Conservation (phyloP, 2,888 invertebrate species). For the Linnaemya vulpina region DNA sequence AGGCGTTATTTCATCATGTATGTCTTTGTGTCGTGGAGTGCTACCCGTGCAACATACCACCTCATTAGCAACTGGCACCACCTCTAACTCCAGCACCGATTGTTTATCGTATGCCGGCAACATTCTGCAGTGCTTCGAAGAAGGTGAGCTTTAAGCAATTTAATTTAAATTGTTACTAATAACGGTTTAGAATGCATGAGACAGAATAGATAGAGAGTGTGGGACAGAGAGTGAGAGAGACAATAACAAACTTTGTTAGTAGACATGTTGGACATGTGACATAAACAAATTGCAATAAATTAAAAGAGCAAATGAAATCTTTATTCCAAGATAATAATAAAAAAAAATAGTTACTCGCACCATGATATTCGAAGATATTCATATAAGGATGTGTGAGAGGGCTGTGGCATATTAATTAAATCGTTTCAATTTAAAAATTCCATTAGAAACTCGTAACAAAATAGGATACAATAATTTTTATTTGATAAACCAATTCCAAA, state of each 20-base stretch:
- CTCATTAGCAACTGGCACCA: constrained; percentile 72
- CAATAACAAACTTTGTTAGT: neutral
- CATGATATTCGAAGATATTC: neutral
- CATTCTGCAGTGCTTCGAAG: constrained; percentile 93
- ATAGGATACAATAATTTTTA: too few relatives aligned
- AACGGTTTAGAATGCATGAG: neutral
- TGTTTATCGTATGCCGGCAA: constrained; percentile 93
- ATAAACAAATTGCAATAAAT: constrained; percentile 48
- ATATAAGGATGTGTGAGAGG: neutral
- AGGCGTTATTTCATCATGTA: constrained; percentile 88
- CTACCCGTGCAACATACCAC: constrained; percentile 84
- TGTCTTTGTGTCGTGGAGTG: constrained; percentile 89
- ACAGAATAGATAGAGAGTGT: neutral
- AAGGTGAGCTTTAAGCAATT: constrained; percentile 85
- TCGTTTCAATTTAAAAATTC: neutral
- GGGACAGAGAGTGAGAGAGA: neutral
- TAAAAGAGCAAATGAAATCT: constrained; percentile 26
- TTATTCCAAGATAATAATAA: neutral
- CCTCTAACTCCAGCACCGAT: constrained; percentile 83
- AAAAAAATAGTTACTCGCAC: neutral
- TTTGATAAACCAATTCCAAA: neutral
- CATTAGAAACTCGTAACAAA: neutral
- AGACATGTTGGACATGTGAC: constrained; percentile 61
- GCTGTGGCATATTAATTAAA: constrained; percentile 8
- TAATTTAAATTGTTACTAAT: constrained; percentile 48